Base-by-base conservation (phyloP, 1,140 invertebrate species). In the Zaprionus gabonicus region DNA sequence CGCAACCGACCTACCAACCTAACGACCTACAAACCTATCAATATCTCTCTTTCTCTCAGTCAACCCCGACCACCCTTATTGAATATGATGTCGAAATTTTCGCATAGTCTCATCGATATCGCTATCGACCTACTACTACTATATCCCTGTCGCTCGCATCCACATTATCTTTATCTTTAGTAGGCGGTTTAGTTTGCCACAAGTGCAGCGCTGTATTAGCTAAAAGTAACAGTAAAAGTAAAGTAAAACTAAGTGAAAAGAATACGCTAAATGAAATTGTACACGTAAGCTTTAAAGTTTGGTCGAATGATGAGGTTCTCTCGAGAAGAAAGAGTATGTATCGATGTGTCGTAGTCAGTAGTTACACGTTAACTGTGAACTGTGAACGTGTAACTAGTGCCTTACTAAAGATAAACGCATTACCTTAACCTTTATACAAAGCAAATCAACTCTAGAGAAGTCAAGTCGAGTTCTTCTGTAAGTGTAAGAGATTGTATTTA, bases 341-440 rank as follows among this genome's bases (percentile, higher is more conserved):
- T 69, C 36, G 63, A 71, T 77, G 86, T 62, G 80, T 81, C 76
- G 76, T 92, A 91, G 91, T 92, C 91, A 92, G 91, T 92, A 92
- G 91, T 92, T 92, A 81, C 91, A 92, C 83, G 91, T 82, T 92
- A 78, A 84, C 41, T 38, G 9, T 38, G 9, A 13, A 53, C 20
- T 44, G 44, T 56, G 36, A 78, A 81, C 80, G 91, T 92, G 91
- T 91, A 91, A 88, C 91, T 92, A 92, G 91, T 92, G 91, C 91
- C 91, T 92, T 92, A 91, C 91, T 92, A 92, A 91, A 92, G 81
- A 92, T 91, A 81, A 92, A 92, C 91, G 87, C 84, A 92, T 87
- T 91, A 92, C 91, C 91, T 92, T 87, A 92, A 85, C 72, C 85
- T 81, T 85, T 82, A 90, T 90, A 90, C 85, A 90, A 90, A 90